Evolutionary conservation across 2,113 vertebrate genomes (phyloP), one percentile per base, ranked within the genome.

Genomic region (Numida meleagris): DNA sequence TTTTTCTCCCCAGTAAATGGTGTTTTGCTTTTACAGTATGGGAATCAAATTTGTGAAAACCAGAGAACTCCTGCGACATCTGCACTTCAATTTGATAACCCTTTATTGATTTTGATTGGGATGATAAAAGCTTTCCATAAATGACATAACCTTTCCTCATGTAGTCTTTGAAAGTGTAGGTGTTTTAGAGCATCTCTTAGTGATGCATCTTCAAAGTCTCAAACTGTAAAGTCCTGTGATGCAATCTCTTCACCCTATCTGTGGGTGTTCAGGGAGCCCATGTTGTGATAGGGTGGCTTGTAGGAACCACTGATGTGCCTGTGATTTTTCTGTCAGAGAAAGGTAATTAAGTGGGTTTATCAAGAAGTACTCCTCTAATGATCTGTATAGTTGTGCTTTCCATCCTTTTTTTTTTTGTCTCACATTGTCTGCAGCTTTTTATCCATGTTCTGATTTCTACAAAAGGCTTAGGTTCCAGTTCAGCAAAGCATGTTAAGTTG

Each of bases 191-290:
- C 48, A 12, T 57, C 33, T 9, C 24, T 40, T 71, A 72, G 14
- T 55, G 16, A 23, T 38, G 27, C 4, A 40, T 36, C 25, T 81
- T 21, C 55, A 55, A 10, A 68, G 34, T n/a, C 38, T 50, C 25
- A 29, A 33, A 86, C 55, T 0, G 0, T 36, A 12, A 57, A 36
- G 24, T 43, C 17, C 12, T 50, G 14, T 62, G 61, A 33, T 33
- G 14, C 1, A 0, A 14, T 75, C 21, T 43, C 27, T 75, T 86
- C 12, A 23, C 25, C 12, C 18, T 46, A 1, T 4, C 3, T 67
- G 4, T 33, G 61, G 33, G 14, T 45, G 36, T 45, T 73, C 38
- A 24, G 23, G 19, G 10, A 53, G 23, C n/a, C 23, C 58, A 20
- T n/a, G 55, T 19, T 19, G n/a, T 14, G n/a, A 40, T 36, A 45